Percentiles rank a stretch among this genome's conserved stretches.
Evolutionary conservation across 2,797 vertebrate genomes (phyloP).

Genomic region (Bradypodion ventrale): DNA sequence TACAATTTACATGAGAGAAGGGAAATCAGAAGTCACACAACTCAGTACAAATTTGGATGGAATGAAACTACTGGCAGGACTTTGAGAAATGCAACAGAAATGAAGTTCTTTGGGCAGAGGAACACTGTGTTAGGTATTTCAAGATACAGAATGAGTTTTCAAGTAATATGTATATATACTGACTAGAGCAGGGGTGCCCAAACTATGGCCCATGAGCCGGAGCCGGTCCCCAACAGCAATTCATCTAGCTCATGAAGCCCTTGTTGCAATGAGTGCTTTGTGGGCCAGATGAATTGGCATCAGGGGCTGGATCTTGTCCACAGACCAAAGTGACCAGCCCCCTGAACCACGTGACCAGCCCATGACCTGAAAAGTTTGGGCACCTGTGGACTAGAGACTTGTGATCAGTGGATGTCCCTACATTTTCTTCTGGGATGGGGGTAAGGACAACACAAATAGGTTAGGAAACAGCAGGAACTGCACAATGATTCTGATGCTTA

Average conservation of each 20-base stretch:
- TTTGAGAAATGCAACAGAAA: not conserved
- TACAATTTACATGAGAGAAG: not conserved
- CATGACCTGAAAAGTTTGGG: too few species aligned
- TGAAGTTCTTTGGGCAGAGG: not conserved
- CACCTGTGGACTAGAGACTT: too few species aligned
- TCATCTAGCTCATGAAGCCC: too few species aligned
- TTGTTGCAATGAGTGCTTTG: too few species aligned
- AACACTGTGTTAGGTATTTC: constrained; percentile 3
- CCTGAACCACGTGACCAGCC: too few species aligned
- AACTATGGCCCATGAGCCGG: too few species aligned
- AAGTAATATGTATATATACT: not conserved
- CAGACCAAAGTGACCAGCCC: too few species aligned
- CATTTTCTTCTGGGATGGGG: not conserved
- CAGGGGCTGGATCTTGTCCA: too few species aligned
- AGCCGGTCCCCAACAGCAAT: too few species aligned
- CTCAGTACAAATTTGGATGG: not conserved
- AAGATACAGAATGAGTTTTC: constrained; percentile 6
- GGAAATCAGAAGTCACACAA: not conserved
- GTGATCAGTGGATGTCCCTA: not conserved
- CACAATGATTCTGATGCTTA: not conserved
- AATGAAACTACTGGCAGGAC: not conserved
- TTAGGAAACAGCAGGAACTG: not conserved
- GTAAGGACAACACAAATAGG: not conserved
- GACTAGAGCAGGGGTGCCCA: too few species aligned
- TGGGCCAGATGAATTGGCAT: too few species aligned